A percentile compares a stretch with the other conserved stretches of the same genome.
Evolutionary conservation across 2,888 invertebrate genomes (phyloP).

Genomic region (Trichogramma evanescens): DNA sequence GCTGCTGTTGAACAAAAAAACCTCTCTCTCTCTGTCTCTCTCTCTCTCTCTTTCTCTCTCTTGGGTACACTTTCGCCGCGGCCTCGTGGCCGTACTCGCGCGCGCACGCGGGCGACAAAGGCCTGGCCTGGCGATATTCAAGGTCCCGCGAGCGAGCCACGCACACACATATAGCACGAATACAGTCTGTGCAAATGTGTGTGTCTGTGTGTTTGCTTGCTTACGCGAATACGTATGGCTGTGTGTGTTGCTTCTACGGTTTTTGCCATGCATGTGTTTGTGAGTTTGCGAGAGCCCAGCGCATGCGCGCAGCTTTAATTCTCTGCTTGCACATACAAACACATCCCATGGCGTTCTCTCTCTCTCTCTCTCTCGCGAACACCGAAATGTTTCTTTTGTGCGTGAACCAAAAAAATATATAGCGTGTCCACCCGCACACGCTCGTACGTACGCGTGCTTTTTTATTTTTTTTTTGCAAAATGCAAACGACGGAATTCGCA

Average conservation of each 20-base stretch:
- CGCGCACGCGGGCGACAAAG: constrained; percentile 21
- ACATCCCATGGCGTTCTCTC: neutral
- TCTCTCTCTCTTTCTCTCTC: constrained; percentile 28
- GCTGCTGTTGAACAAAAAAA: constrained; percentile 32
- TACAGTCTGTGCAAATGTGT: neutral
- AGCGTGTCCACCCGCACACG: neutral
- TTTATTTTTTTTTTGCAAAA: neutral
- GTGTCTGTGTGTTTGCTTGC: neutral
- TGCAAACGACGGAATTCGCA: neutral
- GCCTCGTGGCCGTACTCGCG: constrained; percentile 40
- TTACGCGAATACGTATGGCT: neutral
- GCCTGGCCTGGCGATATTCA: no score
- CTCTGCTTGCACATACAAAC: no score
- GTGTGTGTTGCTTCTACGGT: neutral
- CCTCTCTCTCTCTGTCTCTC: constrained; percentile 25
- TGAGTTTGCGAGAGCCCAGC: no score
- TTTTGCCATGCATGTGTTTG: no score
- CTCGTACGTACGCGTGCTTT: neutral
- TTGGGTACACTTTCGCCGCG: constrained; percentile 47
- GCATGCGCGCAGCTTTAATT: no score
- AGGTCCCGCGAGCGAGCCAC: neutral
- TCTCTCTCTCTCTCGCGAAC: neutral
- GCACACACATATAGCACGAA: neutral
- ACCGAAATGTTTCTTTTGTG: neutral
- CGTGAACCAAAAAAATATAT: neutral